Evolutionary conservation across 2,888 invertebrate species (phyloP), one percentile per base, ranked within the genome.

Genomic region (Epistrophe eligans): DNA sequence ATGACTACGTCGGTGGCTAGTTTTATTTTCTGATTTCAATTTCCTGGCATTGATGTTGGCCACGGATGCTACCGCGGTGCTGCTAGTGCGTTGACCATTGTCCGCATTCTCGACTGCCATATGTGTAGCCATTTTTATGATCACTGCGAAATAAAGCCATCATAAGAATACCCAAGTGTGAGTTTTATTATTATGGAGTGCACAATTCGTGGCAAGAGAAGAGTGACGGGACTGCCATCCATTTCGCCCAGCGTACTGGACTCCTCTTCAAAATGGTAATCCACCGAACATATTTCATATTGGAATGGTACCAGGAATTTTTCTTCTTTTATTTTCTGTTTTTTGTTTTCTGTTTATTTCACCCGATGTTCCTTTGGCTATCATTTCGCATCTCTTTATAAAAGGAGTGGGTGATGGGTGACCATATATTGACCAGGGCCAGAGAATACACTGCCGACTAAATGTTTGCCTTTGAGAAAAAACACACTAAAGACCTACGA

Each of bases 181-280:
- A 85, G 79, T 85, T 85, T 85, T 79, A 85, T 85, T 85, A 85
- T 85, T 85, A 85, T 85, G 70, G 81, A 85, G 70, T 85, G 77
- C 84, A 60, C 73, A 79, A n/a, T 72, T 50, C 5, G 66, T 35
- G 72, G 66, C 57, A 57, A 28, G 71, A 64, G 60, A 73, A 52
- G 52, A 79, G 11, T 70, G 66, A 45, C 48, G 10, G 7, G 28
- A 45, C 40, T 17, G 0, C 17, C 48, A 50, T 48, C 10, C 45
- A 64, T 32, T 45, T 45, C 6, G 64, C 9, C n/a, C 45, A 35
- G 64, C 15, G 35, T 13, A 52, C 3, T 24, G 24, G 6, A 35
- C 52, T 55, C 17, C 70, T 43, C 60, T 62, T 67, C 80, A 24
- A 73, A 84, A 80, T 73, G 77, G 84, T 77, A 80, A 77, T 85